Evolutionary conservation across 2,888 invertebrate species (phyloP), one percentile per base, ranked within the genome.

Genomic region (Xanthostigma xanthostigma): DNA sequence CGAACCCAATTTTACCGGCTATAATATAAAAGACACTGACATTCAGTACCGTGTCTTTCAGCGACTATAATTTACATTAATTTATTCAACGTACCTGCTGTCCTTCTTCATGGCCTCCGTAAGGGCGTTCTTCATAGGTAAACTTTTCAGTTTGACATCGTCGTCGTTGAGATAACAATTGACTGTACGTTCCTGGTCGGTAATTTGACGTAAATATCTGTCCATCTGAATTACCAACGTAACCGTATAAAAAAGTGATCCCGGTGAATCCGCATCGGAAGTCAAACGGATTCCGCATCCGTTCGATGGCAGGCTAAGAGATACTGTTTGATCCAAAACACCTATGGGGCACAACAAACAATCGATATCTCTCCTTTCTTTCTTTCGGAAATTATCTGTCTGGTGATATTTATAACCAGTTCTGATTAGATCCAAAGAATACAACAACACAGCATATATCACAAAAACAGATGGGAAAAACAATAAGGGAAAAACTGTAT

Each of bases 171-270:
- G 62, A 58, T 70, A 68, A 60, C 85, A 86, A 55, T 75, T 68
- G 8, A 83, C 73, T 11, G 73, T 67, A 46, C 76, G 68, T 57
- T 81, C 78, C 58, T 83, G 79, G 59, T 86, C 86, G 0, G 78
- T 76, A 41, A 79, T 79, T 65, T 84, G 84, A 55, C 83, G 78
- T 44, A 87, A 68, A 58, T 80, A 78, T 50, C 74, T 71, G 59
- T 86, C 86, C 75, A 83, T 84, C 63, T 87, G 86, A 33, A 84
- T 70, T 53, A 84, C 76, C 47, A 87, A 66, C 48, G 76, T 76
- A 9, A 81, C 79, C 11, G 73, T 74, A 62, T 82, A 81, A 59
- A 76, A 76, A 60, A 81, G 68, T 43, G 74, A 66, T 59, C 75
- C 65, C 51, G 66, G 63, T 50, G 69, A 56, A 34, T 70, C 65